These are phyloP conservation scores for Trachythela sp. DNA, from an alignment of 64 coral and sea anemone species.

Conservation along the genomic window DNA sequence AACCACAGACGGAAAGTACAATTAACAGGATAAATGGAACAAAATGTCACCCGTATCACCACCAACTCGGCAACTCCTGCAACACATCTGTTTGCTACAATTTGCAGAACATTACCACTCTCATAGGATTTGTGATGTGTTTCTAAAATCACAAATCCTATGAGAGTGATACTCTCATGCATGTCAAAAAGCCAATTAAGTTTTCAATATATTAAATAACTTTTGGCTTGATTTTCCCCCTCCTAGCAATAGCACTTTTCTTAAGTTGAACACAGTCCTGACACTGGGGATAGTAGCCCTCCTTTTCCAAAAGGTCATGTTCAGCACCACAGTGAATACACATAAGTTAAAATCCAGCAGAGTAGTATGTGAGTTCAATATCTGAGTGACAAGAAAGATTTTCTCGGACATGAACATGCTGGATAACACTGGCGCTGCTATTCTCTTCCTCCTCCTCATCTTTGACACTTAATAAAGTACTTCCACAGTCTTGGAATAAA, in stretches of 20 bases:
- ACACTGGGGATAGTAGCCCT: not conserved
- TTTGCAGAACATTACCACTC: too few relatives aligned
- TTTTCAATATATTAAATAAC: not conserved
- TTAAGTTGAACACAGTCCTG: not conserved
- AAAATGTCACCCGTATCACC: too few relatives aligned
- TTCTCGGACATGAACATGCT: not conserved
- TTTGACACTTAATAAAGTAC: too few relatives aligned
- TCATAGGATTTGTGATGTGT: too few relatives aligned
- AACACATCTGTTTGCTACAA: too few relatives aligned
- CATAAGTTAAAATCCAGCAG: not conserved
- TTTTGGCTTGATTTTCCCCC: not conserved
- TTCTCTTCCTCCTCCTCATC: not conserved
- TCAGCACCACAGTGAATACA: not conserved
- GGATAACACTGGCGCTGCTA: not conserved
- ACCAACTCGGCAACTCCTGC: too few relatives aligned
- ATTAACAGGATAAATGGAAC: too few relatives aligned
- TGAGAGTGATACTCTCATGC: too few relatives aligned
- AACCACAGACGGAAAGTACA: too few relatives aligned
- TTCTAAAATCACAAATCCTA: too few relatives aligned
- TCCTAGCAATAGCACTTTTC: not conserved
- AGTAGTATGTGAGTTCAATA: constrained; percentile 10
- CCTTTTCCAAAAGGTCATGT: not conserved
- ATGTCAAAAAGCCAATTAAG: not conserved
- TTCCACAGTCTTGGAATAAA: too few relatives aligned
- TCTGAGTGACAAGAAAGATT: not conserved